Evolutionary conservation across 2,113 vertebrate species (phyloP), one percentile per base, ranked within the genome.

Genomic region (Labeo catla): DNA sequence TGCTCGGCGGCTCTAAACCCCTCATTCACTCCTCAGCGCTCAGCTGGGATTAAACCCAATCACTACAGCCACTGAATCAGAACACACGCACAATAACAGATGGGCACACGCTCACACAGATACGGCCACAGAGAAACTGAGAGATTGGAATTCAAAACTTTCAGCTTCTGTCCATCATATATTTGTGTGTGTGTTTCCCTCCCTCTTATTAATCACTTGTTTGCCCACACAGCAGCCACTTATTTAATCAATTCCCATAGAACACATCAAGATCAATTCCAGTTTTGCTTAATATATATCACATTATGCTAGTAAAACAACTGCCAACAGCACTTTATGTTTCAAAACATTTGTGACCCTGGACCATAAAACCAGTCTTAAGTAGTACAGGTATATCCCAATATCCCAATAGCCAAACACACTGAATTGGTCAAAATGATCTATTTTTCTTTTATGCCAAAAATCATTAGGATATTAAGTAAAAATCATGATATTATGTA

Each of bases 41-140:
- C 10, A 91, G 90, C 91, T 28, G 78, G 93, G 92, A 95, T 95
- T 95, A 94, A 92, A 92, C 90, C 93, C 93, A 94, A 95, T 93
- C 76, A 92, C 92, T 91, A 93, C 91, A 81, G 70, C 90, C 93
- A 94, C 0, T 90, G 95, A 92, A 91, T 93, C 9, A 73, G 92
- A 93, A 95, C 88, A 89, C 90, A 91, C 88, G 92, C 93, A 91
- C 76, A 92, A 93, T 91, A 92, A 95, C 86, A 90, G 93, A 94
- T 92, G 89, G 93, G 90, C 91, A 91, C 63, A 87, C 90, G 9
- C 61, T 49, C 9, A 23, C 15, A 52, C 54, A 34, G 54, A 81
- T 45, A 28, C 13, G n/a, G 19, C 1, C 57, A 21, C 23, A 76
- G 54, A 84, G 39, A 45, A 49, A 78, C 19, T 76, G 49, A 68